A percentile compares a stretch with the other conserved stretches of the same genome.
phyloP scores from a whole-genome alignment of 2,797 vertebrate species.

The Danio jaintianensis region DNA sequence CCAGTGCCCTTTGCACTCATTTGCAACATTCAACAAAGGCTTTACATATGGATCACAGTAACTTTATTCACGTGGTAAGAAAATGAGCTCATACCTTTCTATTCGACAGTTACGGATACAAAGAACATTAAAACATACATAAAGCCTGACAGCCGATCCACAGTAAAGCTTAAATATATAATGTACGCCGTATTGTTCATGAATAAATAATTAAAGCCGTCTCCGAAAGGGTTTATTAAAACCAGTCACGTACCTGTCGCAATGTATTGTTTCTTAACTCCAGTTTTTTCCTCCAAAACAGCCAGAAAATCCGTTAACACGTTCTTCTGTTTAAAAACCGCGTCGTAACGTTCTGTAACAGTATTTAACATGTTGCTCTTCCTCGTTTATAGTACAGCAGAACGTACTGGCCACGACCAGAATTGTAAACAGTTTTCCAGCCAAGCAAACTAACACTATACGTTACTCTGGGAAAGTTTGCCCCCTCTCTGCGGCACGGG shows the following conservation, averaged over 20 bases:
- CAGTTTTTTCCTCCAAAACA: slow-evolving; percentile 81
- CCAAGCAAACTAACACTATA: neutral
- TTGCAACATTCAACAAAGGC: neutral
- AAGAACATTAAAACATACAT: neutral
- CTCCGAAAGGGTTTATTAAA: neutral
- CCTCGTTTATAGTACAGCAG: slow-evolving; percentile 16
- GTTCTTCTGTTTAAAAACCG: slow-evolving; percentile 84
- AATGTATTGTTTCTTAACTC: slow-evolving; percentile 83
- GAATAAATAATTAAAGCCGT: neutral
- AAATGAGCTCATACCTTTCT: neutral
- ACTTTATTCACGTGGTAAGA: neutral
- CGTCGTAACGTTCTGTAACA: slow-evolving; percentile 78
- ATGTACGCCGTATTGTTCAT: neutral
- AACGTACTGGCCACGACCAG: neutral
- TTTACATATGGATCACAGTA: neutral
- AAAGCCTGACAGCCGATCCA: neutral
- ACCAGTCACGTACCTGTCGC: slow-evolving; percentile 76
- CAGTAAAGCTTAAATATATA: neutral
- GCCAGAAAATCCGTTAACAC: slow-evolving; percentile 80
- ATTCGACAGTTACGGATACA: neutral
- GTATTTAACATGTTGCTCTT: slow-evolving; percentile 69
- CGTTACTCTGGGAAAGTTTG: neutral
- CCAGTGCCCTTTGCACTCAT: slow-evolving; percentile 12
- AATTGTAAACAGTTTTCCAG: neutral
- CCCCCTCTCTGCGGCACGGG: neutral